These are phyloP conservation scores for Pterocles gutturalis DNA, from an alignment of 2,113 vertebrate genomes.

Conservation along the genomic window DNA sequence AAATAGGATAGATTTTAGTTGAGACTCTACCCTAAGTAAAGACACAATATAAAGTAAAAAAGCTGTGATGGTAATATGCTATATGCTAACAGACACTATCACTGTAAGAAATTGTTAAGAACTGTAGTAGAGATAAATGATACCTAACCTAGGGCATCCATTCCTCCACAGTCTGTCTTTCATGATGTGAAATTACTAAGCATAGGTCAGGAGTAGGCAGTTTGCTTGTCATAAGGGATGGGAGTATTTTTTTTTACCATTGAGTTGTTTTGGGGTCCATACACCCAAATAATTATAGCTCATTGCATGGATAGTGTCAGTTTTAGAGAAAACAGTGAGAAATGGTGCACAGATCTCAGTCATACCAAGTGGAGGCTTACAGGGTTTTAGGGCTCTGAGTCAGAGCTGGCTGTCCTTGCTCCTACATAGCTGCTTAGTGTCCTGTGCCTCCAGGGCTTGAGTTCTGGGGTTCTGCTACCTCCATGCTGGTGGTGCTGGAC, in stretches of 20 bases:
- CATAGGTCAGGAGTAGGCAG: background rate
- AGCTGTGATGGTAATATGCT: background rate
- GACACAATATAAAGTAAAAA: background rate
- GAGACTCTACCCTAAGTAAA: background rate
- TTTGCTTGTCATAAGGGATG: background rate
- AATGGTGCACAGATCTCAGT: background rate
- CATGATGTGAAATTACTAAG: background rate
- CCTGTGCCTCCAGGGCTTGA: background rate
- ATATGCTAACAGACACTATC: background rate
- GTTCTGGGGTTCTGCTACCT: background rate
- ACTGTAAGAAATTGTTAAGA: background rate
- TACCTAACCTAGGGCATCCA: background rate
- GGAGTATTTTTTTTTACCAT: background rate
- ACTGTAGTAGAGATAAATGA: background rate
- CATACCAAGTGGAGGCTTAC: background rate
- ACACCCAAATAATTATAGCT: background rate
- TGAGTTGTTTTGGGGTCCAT: background rate
- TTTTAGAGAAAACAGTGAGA: background rate
- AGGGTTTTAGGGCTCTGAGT: background rate
- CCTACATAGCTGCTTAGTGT: background rate
- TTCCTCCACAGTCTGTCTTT: background rate
- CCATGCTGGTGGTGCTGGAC: accelerated
- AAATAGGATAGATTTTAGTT: background rate
- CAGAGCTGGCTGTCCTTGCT: background rate
- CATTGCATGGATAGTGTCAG: background rate